These are phyloP conservation scores for Proterorhinus semilunaris DNA, from an alignment of 2,113 vertebrate species.

Conservation along the genomic window DNA sequence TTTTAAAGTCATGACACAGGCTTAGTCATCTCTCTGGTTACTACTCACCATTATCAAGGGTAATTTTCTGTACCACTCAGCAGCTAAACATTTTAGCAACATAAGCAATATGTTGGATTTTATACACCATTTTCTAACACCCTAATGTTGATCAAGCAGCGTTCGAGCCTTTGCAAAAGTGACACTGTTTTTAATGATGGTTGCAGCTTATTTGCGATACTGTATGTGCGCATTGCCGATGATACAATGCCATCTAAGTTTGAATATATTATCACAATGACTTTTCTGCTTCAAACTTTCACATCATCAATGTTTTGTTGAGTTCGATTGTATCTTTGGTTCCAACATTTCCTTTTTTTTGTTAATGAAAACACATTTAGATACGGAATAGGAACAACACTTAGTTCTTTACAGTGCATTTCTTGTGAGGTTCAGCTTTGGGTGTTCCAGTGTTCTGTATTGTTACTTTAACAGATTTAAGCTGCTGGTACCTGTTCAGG, in stretches of 20 bases:
- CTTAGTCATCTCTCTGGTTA: not conserved
- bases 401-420: not conserved
- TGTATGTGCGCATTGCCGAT: no score
- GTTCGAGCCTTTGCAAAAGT: no score
- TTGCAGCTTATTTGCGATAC: no score
- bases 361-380: not conserved
- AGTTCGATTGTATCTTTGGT: no score
- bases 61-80: not conserved
- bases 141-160: no score
- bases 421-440: not conserved
- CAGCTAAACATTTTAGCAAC: not conserved
- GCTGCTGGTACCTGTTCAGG: not conserved
- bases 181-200: no score
- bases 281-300: not conserved
- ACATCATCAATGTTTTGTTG: not conserved
- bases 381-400: not conserved
- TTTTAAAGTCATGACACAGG: not conserved
- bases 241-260: no score
- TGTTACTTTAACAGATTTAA: slow-evolving; percentile 23
- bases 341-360: no score
- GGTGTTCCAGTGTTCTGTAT: slow-evolving; percentile 10
- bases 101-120: no score
- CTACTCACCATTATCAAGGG: not conserved
- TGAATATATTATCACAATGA: not conserved
- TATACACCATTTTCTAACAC: no score